Base-by-base conservation (phyloP, 2,113 vertebrate species). In the Urocolius indicus region DNA sequence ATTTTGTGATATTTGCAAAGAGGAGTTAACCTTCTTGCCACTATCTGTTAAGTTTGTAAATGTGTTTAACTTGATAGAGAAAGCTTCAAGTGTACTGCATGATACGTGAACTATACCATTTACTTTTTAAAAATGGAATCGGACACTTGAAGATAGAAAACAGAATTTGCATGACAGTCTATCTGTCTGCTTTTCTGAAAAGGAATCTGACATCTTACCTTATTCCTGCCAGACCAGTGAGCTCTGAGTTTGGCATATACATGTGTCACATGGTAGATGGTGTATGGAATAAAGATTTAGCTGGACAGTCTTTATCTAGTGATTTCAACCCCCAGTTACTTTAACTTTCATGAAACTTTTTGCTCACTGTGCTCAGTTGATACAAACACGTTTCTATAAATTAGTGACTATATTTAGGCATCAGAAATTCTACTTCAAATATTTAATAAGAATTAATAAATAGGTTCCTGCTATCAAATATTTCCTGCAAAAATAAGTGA, bases 221-320 rank as follows among this genome's bases (percentile, higher is more conserved):
- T 55, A 49, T 38, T 74, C 11, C 57, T 91, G 38, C 13, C 16
- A 17, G 77, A 66, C 12, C 32, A 76, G 54, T 22, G 41, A 76
- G 46, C 27, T 69, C 24, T 21, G 18, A 32, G 12, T 38, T 66
- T 84, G 36, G 51, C n/a, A 48, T 32, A 21, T 14, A 20, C 12
- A 23, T 79, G 48, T 0, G 0, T 81, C 23, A 34, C 24, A 48
- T 18, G 23, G 55, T 71, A 82, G 30, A n/a, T 36, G 11, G 10
- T 7, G 11, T 27, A 49, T 45, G 24, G 74, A 69, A 78, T 54
- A 77, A 84, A 74, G 2, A 54, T 72, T 74, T 49, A 79, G 7
- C 13, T 45, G 21, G 6, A 16, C 34, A 78, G 7, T 71, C 32
- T 94, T 90, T 21, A 27, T 19, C n/a, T 54, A 75, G 52, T 6